Evolutionary conservation across 1,140 invertebrate species (phyloP).

Genomic region (Cydia pomonella): DNA sequence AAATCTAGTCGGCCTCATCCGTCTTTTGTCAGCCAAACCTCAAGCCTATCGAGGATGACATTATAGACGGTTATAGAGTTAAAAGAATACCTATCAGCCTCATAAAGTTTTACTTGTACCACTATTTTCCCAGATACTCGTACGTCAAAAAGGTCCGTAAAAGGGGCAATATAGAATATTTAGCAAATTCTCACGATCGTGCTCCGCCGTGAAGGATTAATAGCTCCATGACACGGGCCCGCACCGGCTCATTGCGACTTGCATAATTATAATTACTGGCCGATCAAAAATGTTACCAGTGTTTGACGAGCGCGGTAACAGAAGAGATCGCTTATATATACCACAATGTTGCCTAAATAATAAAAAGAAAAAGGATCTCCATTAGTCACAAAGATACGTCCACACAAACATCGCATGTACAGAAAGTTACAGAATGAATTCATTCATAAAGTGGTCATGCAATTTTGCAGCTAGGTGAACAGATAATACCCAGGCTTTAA

Average conservation of each 20-base stretch:
- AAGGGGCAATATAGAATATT: neutral
- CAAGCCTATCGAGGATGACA: too few species aligned
- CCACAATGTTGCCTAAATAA: neutral
- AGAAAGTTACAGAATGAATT: too few species aligned
- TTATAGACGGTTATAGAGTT: neutral
- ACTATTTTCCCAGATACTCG: neutral
- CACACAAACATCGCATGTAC: too few species aligned
- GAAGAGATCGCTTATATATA: too few species aligned
- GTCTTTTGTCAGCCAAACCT: too few species aligned
- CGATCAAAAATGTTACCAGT: constrained; percentile 10
- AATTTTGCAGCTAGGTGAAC: too few species aligned
- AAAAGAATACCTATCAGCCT: neutral
- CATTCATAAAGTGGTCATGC: too few species aligned
- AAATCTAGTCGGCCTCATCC: too few species aligned
- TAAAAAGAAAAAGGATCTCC: too few species aligned
- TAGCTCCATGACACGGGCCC: constrained; percentile 12
- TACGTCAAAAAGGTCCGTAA: neutral
- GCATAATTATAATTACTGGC: constrained; percentile 11
- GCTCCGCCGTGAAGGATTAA: neutral
- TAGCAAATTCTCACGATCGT: constrained; percentile 16
- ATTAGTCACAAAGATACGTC: too few species aligned
- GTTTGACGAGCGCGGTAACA: neutral
- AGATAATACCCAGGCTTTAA: too few species aligned
- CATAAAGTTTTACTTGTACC: neutral
- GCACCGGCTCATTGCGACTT: constrained; percentile 2